Conservation (phyloP, 1,140 invertebrate genomes). For the Heliconius hewitsoni region DNA sequence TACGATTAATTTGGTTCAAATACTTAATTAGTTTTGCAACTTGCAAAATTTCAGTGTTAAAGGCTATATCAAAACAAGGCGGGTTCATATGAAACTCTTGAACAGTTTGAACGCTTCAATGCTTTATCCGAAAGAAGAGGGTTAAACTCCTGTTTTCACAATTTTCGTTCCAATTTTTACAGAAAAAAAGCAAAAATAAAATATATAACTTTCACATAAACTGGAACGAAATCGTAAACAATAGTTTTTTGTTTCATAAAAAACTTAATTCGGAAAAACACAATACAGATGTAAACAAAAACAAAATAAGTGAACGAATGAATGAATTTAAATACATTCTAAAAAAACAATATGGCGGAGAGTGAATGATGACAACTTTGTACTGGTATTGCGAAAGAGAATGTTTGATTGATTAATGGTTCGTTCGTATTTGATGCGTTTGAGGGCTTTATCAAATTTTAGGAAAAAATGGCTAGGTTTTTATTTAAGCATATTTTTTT, state of each 20-base stretch:
- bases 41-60: too few species aligned
- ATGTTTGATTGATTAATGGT: constrained; percentile 13
- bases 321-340: background rate
- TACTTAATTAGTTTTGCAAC: too few species aligned
- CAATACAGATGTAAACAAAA: constrained; percentile 14
- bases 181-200: background rate
- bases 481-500: background rate
- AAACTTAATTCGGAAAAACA: background rate
- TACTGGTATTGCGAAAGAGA: constrained; percentile 5
- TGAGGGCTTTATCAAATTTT: background rate
- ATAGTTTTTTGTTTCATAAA: background rate
- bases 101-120: too few species aligned
- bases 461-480: background rate
- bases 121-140: too few species aligned
- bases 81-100: too few species aligned
- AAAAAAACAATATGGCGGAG: constrained; percentile 2
- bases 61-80: too few species aligned
- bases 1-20: too few species aligned
- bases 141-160: too few species aligned
- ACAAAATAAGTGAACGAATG: constrained; percentile 1
- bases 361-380: constrained; percentile 6
- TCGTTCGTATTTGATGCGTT: constrained; percentile 1
- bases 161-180: background rate
- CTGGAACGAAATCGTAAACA: background rate
- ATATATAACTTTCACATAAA: background rate